Evolutionary conservation across 2,888 invertebrate species (phyloP).

Genomic region (Amphipoea lucens): DNA sequence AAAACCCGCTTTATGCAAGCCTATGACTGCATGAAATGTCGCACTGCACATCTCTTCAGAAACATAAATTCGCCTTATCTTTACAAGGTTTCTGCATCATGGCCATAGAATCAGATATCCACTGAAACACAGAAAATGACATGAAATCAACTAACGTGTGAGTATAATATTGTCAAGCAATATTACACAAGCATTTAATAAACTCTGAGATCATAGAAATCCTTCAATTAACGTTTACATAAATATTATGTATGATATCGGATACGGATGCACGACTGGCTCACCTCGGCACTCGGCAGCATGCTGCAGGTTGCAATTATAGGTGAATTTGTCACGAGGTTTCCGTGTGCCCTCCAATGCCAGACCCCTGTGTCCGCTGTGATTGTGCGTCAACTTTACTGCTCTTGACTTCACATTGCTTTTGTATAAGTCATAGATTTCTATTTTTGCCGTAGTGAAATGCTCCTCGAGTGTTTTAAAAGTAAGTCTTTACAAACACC

Average conservation of each 20-base stretch:
- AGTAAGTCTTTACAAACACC: background rate
- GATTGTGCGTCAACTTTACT: slow-evolving; percentile 13
- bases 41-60: background rate
- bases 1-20: background rate
- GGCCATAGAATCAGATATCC: background rate
- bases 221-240: slow-evolving; percentile 64
- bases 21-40: background rate
- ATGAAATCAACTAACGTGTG: background rate
- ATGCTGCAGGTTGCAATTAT: slow-evolving; percentile 62
- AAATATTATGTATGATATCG: slow-evolving; percentile 67
- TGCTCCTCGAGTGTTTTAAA: background rate
- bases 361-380: slow-evolving; percentile 19
- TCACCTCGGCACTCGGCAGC: slow-evolving; percentile 55
- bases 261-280: slow-evolving; percentile 66
- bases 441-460: background rate
- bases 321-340: slow-evolving; percentile 67
- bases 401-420: slow-evolving; percentile 4
- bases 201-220: slow-evolving; percentile 46
- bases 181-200: slow-evolving; percentile 17
- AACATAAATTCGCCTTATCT: background rate
- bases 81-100: background rate
- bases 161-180: slow-evolving; percentile 17
- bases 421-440: slow-evolving; percentile 2
- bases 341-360: slow-evolving; percentile 62
- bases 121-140: background rate